Evolutionary conservation across 2,888 invertebrate species (phyloP).

Genomic region (Oligia strigilis): DNA sequence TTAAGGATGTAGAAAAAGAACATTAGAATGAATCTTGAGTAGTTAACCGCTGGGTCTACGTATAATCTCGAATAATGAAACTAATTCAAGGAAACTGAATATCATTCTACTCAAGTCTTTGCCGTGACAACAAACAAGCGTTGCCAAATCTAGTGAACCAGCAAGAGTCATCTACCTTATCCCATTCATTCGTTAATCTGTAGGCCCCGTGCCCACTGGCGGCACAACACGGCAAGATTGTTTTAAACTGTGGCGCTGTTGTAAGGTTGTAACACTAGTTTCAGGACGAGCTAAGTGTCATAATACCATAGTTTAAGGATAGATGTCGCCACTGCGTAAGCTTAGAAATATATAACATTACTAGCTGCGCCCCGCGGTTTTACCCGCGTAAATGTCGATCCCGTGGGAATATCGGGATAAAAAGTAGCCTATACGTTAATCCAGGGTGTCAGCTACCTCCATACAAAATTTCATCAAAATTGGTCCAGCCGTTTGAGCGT

Average conservation of each 20-base stretch:
- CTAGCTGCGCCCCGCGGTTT: no score
- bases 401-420: no score
- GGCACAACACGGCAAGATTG: no score
- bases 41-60: background rate
- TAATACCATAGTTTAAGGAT: background rate
- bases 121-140: background rate
- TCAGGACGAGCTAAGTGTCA: background rate
- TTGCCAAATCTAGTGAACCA: background rate
- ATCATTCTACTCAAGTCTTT: background rate
- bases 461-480: no score
- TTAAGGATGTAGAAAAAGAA: background rate
- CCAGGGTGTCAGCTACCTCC: no score
- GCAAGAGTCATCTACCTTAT: background rate
- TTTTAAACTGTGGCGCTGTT: background rate
- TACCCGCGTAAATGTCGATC: no score
- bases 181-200: background rate
- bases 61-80: background rate
- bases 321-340: slow-evolving; percentile 26
- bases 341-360: background rate
- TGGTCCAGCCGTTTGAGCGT: no score
- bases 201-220: background rate
- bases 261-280: background rate
- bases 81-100: background rate
- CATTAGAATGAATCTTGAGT: background rate
- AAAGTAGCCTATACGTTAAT: no score